phyloP scores from a whole-genome alignment of 2,797 vertebrate species.

The Anguilla anguilla region DNA sequence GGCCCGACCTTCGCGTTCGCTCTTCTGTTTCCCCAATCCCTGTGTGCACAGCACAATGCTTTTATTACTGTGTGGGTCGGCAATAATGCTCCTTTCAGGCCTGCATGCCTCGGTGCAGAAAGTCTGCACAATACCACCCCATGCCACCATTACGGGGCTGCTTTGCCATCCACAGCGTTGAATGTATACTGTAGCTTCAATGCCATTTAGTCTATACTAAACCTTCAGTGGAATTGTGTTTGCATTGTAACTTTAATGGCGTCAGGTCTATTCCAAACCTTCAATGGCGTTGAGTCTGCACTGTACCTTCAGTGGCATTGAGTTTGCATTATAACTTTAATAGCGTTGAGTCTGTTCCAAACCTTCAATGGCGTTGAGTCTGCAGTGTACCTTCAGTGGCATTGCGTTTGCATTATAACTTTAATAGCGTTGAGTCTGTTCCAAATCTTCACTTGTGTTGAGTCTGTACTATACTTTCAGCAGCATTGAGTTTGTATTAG shows the following conservation, averaged over 20 bases:
- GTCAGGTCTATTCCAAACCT: background rate
- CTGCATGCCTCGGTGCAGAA: constrained; percentile 39
- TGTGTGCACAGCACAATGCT: constrained; percentile 45
- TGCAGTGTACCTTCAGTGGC: background rate
- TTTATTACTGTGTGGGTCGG: constrained; percentile 61
- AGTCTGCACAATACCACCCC: background rate
- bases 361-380: background rate
- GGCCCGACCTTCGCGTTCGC: constrained; percentile 54
- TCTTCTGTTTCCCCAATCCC: constrained; percentile 48
- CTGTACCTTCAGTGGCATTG: background rate
- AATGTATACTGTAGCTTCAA: background rate
- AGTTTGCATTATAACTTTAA: background rate
- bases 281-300: background rate
- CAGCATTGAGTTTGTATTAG: background rate
- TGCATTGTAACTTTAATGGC: background rate
- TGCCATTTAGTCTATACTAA: background rate
- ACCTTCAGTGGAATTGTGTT: background rate
- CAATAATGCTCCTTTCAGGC: constrained; percentile 56
- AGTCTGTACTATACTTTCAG: background rate
- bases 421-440: background rate
- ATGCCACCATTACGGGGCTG: background rate
- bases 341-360: background rate
- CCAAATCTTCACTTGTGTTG: background rate
- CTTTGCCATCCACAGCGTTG: too few relatives aligned
- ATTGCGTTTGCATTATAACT: background rate